These are phyloP conservation scores for Zaprionus davidi DNA, from an alignment of 1,140 invertebrate species.

Conservation along the genomic window DNA sequence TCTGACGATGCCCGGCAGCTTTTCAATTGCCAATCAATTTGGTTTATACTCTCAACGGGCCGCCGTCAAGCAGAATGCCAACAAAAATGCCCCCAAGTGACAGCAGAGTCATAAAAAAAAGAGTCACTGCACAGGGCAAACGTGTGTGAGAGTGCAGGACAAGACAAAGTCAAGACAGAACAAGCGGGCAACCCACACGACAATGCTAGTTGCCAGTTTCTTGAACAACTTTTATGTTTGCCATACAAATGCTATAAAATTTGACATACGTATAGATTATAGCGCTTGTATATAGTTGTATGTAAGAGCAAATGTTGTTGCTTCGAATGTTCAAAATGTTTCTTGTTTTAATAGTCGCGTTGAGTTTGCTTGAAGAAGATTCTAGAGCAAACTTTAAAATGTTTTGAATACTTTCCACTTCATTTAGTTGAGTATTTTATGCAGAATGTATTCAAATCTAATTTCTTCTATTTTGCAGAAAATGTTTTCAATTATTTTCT, in stretches of 20 bases:
- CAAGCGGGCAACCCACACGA: neutral
- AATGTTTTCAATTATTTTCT: neutral
- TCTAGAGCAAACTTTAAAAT: neutral
- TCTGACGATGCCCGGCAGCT: constrained; percentile 37
- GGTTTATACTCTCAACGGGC: constrained; percentile 54
- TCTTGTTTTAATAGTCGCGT: neutral
- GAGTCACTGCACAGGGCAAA: constrained; percentile 13
- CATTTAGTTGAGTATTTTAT: neutral
- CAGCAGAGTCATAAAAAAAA: constrained; percentile 62
- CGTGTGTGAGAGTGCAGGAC: neutral
- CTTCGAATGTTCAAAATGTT: neutral
- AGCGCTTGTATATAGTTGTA: neutral
- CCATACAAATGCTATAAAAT: constrained; percentile 1
- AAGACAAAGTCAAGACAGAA: neutral
- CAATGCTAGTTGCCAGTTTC: neutral
- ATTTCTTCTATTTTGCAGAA: neutral
- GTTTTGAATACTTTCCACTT: neutral
- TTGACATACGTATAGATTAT: neutral
- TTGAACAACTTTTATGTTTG: neutral
- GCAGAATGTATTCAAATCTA: neutral
- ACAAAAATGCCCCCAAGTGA: constrained; percentile 68
- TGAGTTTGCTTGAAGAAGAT: neutral
- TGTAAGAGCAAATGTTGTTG: neutral
- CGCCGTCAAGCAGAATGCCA: neutral
- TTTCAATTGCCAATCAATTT: constrained; percentile 78